Base-by-base conservation (phyloP, 2,888 invertebrate species). In the Epinotia nisella region DNA sequence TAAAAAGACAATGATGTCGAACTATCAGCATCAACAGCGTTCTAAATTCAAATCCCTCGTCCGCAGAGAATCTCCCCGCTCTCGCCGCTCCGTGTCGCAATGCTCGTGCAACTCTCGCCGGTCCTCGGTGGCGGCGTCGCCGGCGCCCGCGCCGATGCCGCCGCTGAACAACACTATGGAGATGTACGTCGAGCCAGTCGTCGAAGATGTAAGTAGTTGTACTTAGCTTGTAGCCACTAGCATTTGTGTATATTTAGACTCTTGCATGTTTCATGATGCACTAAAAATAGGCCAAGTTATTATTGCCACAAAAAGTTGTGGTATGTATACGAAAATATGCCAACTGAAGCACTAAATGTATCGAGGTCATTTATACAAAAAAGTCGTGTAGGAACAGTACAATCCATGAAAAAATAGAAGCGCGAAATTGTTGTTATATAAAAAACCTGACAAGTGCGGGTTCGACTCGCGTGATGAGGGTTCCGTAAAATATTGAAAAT, bases 111-210 rank as follows among this genome's bases (percentile, higher is more conserved):
- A 87, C 90, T 92, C 92, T 9, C 85, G 93, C 59, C 83, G 93
- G 53, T 93, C 92, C 0, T 92, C 92, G n/a, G 87, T 85, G 10
- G 92, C 91, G 0, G 88, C 93, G 1, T 91, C 93, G 0, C 91
- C 92, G 13, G 78, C 81, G 77, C 83, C 84, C 56, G 83, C 83
- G 83, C 82, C 82, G 58, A 86, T 93, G 78, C 93, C 93, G 1
- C 89, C 92, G 0, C 92, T 94, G 82, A 94, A 94, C 90, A 94
- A 94, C 82, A 94, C 94, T 77, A 84, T 94, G 80, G 94, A 94
- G 78, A 91, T 93, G 89, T 94, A 94, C 82, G 93, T 93, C 72
- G 93, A 94, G 74, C 94, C 94, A 0, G 94, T 94, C 78, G 92
- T 94, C 77, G 94, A 94, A 77, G 92, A 94, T 76, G 94, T 93